Base-by-base conservation (phyloP, 2,113 vertebrate species). In the Poicephalus gulielmi region DNA sequence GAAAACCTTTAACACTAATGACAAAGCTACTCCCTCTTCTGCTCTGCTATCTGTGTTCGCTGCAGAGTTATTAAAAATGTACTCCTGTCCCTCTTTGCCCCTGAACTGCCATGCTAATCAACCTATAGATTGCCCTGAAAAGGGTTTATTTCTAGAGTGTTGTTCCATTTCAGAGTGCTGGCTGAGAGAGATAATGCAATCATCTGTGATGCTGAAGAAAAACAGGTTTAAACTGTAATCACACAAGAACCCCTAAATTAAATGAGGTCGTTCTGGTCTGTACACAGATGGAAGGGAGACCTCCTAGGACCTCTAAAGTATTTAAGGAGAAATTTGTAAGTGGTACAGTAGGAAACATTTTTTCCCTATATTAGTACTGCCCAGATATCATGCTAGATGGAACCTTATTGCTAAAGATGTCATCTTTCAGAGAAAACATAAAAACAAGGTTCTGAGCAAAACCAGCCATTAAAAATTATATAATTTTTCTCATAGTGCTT, bases 191-290 rank as follows among this genome's bases (percentile, higher is more conserved):
- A 76, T 69, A 95, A 85, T 84, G 44, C n/a, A 87, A 83, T 92
- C 62, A 85, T 82, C 44, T 63, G 19, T 69, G 89, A n/a, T 60
- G 46, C 59, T 80, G 53, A 44, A 83, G 74, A 84, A 92, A 95
- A 89, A 52, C 30, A 60, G 16, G 52, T 88, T 94, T 85, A 69
- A 79, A 87, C 60, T 92, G 28, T 80, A 90, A 86, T 92, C 75
- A 53, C 57, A 67, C 31, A 76, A 91, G 49, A 85, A 70, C 11
- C 18, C 13, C 37, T 77, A 63, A 70, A 80, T 50, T 91, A 86
- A 93, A 88, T 74, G 23, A 83, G 75, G 63, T 85, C 59, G 57
- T 14, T 33, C 28, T 76, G n/a, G 53, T 70, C 71, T 77, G 27
- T 83, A 53, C 59, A 77, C 44, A 95, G 59, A 83, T 81, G 53